These are phyloP conservation scores for Latrodectus geometricus DNA, from an alignment of 1,140 invertebrate species.

Conservation along the genomic window DNA sequence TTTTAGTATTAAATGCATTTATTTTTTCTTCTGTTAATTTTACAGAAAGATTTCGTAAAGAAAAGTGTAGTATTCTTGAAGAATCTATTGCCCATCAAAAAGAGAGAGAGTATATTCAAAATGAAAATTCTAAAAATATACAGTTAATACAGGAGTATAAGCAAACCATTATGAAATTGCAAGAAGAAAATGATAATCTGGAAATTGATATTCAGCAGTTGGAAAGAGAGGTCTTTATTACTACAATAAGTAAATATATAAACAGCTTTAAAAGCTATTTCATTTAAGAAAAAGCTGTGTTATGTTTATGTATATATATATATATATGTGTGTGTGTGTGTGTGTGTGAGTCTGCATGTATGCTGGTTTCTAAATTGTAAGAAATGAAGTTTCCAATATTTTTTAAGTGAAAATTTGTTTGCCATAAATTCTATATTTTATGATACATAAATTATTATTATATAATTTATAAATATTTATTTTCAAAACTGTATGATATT, in stretches of 20 bases:
- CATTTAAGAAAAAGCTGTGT: no score
- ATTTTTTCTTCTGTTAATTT: neutral
- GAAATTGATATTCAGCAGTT: constrained; percentile 35
- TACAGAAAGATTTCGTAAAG: constrained; percentile 34
- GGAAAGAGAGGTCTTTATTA: constrained; percentile 42
- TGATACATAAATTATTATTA: neutral
- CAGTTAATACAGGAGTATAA: constrained; percentile 24
- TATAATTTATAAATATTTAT: neutral
- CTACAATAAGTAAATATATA: neutral
- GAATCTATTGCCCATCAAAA: constrained; percentile 24
- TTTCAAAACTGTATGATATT: neutral
- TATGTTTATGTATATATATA: no score
- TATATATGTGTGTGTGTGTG: no score
- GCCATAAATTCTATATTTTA: neutral
- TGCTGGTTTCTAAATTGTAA: no score
- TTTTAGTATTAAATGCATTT: neutral
- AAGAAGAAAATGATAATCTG: constrained; percentile 44
- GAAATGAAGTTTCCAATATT: no score
- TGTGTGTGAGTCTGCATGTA: no score
- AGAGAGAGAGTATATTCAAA: constrained; percentile 26
- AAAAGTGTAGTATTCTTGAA: constrained; percentile 43
- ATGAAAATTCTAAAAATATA: constrained; percentile 16
- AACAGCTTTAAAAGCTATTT: no score
- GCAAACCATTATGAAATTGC: constrained; percentile 27
- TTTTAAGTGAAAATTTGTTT: no score